Conservation (phyloP, 2,888 invertebrate species). For the Listrodromus nycthemerus region DNA sequence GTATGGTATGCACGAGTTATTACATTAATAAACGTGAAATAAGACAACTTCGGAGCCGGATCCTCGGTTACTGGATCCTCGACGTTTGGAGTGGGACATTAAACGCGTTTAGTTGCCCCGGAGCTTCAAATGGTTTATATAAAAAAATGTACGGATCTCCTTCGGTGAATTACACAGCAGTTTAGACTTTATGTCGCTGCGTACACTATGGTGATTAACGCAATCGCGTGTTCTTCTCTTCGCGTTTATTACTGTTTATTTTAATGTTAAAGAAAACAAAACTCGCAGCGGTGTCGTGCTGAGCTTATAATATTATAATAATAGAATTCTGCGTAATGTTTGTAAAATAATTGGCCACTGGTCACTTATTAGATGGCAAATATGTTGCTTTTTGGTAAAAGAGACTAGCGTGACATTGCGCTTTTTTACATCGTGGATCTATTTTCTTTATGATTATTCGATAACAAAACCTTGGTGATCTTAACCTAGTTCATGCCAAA, state of each 20-base stretch:
- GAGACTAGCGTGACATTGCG: not conserved
- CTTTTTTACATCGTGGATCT: too few species aligned
- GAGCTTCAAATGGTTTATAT: conserved; percentile 14
- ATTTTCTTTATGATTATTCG: too few species aligned
- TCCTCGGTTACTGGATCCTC: conserved; percentile 35
- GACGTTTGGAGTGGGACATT: conserved; percentile 30
- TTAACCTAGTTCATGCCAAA: too few species aligned
- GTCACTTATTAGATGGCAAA: not conserved
- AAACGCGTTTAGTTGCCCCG: conserved; percentile 38
- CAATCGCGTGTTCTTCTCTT: conserved; percentile 38
- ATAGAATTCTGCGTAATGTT: not conserved
- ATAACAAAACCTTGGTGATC: too few species aligned
- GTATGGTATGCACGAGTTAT: conserved; percentile 49
- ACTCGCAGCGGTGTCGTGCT: not conserved
- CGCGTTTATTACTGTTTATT: conserved; percentile 25
- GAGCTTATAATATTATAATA: not conserved
- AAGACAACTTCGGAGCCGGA: conserved; percentile 41
- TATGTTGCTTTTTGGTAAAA: not conserved
- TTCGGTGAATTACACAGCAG: conserved; percentile 34
- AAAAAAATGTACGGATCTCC: conserved; percentile 14
- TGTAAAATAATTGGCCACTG: not conserved
- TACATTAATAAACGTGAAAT: conserved; percentile 59
- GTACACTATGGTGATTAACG: conserved; percentile 53
- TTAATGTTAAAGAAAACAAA: conserved; percentile 2
- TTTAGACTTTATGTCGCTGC: conserved; percentile 53